Conservation (phyloP, 2,113 vertebrate genomes). For the Rutilus rutilus region DNA sequence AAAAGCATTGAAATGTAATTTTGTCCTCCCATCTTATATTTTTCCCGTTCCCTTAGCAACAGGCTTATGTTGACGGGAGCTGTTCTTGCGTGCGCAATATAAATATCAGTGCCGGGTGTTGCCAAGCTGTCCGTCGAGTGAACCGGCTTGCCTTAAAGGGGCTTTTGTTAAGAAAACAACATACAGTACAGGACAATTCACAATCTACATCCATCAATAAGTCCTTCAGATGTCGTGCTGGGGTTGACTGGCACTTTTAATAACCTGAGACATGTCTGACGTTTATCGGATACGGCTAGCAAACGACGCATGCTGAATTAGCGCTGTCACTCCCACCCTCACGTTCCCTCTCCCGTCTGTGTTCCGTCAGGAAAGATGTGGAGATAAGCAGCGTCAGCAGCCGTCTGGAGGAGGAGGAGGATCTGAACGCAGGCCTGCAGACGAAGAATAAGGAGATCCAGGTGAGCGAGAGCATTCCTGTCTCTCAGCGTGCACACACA, state of each 20-base stretch:
- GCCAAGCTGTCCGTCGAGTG: neutral
- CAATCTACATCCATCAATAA: neutral
- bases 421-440: conserved; percentile 70
- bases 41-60: neutral
- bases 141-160: neutral
- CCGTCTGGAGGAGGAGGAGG: conserved; percentile 75
- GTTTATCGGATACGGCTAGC: conserved; percentile 11
- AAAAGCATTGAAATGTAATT: neutral
- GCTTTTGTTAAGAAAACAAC: neutral
- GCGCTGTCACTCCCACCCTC: conserved; percentile 33
- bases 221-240: neutral
- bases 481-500: conserved; percentile 64
- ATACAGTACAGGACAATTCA: neutral
- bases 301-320: conserved; percentile 42
- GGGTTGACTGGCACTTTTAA: conserved; percentile 47
- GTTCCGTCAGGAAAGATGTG: conserved; percentile 73
- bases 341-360: conserved; percentile 20
- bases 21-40: neutral
- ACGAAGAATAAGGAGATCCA: conserved; percentile 74
- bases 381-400: conserved; percentile 73
- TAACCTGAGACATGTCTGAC: conserved; percentile 30
- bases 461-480: conserved; percentile 68
- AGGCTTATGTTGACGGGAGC: neutral
- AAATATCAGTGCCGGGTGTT: neutral
- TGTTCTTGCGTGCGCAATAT: neutral